phyloP scores from a whole-genome alignment of 2,797 vertebrate species.

The Molossus alvarezi region DNA sequence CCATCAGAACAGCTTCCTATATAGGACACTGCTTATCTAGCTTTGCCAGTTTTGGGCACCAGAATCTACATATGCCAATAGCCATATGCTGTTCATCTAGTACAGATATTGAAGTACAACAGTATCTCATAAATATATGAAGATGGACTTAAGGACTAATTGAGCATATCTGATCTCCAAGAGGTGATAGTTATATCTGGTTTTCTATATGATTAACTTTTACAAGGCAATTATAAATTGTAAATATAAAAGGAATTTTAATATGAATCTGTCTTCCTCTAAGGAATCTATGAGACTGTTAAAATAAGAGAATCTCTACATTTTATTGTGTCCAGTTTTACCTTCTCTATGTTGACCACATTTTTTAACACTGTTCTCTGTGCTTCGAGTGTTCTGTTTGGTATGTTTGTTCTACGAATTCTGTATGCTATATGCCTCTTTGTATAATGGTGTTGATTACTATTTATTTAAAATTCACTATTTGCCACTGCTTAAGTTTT shows the following conservation, averaged over 20 bases:
- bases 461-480: conserved; percentile 2
- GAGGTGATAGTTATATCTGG: not conserved
- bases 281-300: not conserved
- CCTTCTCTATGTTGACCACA: not conserved
- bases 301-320: not conserved
- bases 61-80: not conserved
- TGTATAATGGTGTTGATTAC: too few species aligned
- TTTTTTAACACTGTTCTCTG: not conserved
- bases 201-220: not conserved
- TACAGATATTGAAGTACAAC: not conserved
- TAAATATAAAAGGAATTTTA: not conserved
- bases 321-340: conserved; percentile 8
- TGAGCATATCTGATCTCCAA: not conserved
- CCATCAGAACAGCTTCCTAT: not conserved
- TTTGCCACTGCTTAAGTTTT: not conserved
- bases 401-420: not conserved
- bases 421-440: not conserved
- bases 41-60: not conserved
- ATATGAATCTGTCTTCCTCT: not conserved
- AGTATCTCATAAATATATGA: conserved; percentile 19
- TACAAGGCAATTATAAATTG: not conserved
- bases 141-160: not conserved
- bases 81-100: not conserved
- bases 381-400: not conserved
- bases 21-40: not conserved